These are phyloP conservation scores for Phalacrocorax carbo DNA, from an alignment of 2,113 vertebrate genomes.

Conservation along the genomic window DNA sequence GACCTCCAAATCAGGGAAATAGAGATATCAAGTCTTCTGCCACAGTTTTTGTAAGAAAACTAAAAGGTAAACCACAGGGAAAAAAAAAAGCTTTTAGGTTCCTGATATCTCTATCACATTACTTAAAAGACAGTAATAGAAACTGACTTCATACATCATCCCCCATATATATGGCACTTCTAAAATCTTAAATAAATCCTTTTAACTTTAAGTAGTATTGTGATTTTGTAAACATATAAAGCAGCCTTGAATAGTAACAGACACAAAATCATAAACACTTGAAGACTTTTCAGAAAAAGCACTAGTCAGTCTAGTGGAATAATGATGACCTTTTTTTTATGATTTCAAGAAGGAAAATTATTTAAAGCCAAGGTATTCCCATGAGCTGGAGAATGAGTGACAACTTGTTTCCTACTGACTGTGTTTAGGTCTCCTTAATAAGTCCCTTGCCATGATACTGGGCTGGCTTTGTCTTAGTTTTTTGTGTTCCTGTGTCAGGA, in stretches of 20 bases:
- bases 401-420: neutral
- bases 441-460: neutral
- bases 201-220: neutral
- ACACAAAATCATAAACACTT: neutral
- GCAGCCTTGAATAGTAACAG: neutral
- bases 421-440: neutral
- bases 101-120: neutral
- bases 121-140: neutral
- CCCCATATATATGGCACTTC: neutral
- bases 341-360: neutral
- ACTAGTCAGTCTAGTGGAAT: neutral
- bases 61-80: neutral
- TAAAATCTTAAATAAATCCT: neutral
- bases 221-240: neutral
- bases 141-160: neutral
- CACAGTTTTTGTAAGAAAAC: neutral
- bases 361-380: neutral
- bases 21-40: neutral
- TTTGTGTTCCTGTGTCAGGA: neutral
- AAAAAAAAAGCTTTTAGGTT: neutral
- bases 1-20: neutral
- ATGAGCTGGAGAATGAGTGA: neutral
- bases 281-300: neutral
- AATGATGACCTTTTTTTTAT: neutral
- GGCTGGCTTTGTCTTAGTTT: neutral